Evolutionary conservation across 2,113 vertebrate species (phyloP).

Genomic region (Antigone vipio): DNA sequence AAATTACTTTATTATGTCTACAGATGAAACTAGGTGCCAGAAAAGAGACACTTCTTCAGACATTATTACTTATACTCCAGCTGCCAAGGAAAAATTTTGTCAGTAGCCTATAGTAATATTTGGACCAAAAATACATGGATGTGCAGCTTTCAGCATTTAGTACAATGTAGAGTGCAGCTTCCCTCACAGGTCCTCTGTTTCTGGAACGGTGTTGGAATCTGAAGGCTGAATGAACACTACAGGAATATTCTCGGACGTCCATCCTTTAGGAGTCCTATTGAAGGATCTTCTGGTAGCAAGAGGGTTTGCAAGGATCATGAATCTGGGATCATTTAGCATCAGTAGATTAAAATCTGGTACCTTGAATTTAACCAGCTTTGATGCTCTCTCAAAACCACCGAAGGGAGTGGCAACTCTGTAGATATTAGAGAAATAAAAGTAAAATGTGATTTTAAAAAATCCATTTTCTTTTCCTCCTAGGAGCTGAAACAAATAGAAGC

Average conservation of each 20-base stretch:
- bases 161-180: not conserved
- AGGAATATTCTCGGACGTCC: conserved; percentile 77
- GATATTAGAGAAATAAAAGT: conserved; percentile 46
- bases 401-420: conserved; percentile 93
- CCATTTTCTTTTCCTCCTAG: not conserved
- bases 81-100: conserved; percentile 17
- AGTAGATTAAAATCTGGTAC: conserved; percentile 79
- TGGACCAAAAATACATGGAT: not conserved
- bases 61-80: not conserved
- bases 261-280: conserved; percentile 92
- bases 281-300: conserved; percentile 84
- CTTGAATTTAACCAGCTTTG: conserved; percentile 81
- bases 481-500: not conserved
- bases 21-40: conserved; percentile 22
- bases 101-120: conserved; percentile 23
- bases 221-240: conserved; percentile 71
- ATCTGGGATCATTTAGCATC: conserved; percentile 76
- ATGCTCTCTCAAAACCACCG: conserved; percentile 88
- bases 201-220: conserved; percentile 76
- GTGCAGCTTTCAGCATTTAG: not conserved
- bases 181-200: conserved; percentile 93
- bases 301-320: conserved; percentile 76
- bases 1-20: conserved; percentile 57
- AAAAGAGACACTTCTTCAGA: conserved; percentile 16
- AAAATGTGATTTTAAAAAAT: not conserved